phyloP scores from a whole-genome alignment of 2,797 vertebrate genomes.

The Rhinoraja longicauda region DNA sequence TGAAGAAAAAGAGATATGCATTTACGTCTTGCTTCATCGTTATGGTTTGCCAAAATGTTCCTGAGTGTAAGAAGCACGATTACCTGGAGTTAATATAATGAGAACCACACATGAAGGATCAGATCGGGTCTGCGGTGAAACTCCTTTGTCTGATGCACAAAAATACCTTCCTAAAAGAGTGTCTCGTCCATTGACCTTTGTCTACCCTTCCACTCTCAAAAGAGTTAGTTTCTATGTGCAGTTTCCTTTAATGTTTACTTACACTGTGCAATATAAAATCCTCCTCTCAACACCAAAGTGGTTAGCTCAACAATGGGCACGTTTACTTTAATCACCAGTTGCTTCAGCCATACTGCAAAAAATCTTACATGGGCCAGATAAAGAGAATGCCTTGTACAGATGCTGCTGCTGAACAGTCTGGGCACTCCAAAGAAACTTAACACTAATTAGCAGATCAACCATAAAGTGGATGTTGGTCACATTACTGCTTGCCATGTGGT shows the following conservation, averaged over 20 bases:
- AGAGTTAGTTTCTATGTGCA: not conserved
- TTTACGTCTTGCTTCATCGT: not conserved
- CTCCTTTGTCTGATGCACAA: too few relatives aligned
- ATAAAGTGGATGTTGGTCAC: not conserved
- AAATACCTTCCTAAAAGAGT: too few relatives aligned
- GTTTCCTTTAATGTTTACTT: not conserved
- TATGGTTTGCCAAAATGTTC: not conserved
- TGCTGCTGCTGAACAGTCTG: not conserved
- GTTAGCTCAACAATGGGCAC: slow-evolving; percentile 11
- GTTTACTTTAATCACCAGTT: slow-evolving; percentile 24
- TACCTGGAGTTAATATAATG: too few relatives aligned
- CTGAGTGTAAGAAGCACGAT: too few relatives aligned
- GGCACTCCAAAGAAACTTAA: not conserved
- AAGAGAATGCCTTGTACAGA: not conserved
- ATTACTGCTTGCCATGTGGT: not conserved
- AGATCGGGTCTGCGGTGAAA: too few relatives aligned
- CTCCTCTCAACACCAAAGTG: not conserved
- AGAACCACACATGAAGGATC: too few relatives aligned
- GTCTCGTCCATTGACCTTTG: not conserved
- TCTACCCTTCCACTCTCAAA: not conserved
- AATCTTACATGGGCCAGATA: not conserved
- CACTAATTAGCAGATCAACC: slow-evolving; percentile 23
- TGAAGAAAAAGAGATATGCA: not conserved
- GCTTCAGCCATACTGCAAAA: not conserved
- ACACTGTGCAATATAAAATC: not conserved